These are phyloP conservation scores for Nomada hirtipes DNA, from an alignment of 2,888 invertebrate species.

Conservation along the genomic window DNA sequence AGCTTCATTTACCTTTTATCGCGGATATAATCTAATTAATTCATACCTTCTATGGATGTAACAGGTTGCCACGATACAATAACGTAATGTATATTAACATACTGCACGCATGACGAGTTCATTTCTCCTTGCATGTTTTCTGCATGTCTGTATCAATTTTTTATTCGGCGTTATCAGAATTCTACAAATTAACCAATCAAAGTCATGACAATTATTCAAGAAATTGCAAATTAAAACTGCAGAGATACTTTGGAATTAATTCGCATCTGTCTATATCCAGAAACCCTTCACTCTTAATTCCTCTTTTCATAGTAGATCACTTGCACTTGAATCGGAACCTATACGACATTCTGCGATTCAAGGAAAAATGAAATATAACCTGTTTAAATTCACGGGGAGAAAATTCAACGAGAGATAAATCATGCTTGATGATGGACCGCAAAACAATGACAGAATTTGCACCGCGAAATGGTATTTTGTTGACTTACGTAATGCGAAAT, in stretches of 20 bases:
- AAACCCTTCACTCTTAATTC: too few relatives aligned
- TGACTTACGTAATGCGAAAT: conserved; percentile 40
- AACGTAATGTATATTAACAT: not conserved
- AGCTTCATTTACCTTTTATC: not conserved
- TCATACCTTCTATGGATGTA: conserved; percentile 1
- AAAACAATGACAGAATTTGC: conserved; percentile 12
- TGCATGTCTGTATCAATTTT: not conserved
- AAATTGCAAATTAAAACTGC: too few relatives aligned
- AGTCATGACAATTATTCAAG: too few relatives aligned
- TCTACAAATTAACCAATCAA: not conserved
- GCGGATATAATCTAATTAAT: not conserved
- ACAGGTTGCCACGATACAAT: not conserved
- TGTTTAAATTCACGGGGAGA: not conserved
- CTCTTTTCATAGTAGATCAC: not conserved
- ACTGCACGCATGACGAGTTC: not conserved
- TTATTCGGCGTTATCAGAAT: not conserved
- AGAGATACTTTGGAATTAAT: too few relatives aligned
- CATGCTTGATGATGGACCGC: not conserved
- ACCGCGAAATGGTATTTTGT: conserved; percentile 27
- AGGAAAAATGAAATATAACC: not conserved
- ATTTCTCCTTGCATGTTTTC: not conserved
- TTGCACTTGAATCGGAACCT: not conserved
- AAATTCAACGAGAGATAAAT: conserved; percentile 31
- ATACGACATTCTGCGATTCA: not conserved
- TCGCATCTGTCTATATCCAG: too few relatives aligned